Conservation (phyloP, 2,113 vertebrate genomes). For the Zootoca vivipara region DNA sequence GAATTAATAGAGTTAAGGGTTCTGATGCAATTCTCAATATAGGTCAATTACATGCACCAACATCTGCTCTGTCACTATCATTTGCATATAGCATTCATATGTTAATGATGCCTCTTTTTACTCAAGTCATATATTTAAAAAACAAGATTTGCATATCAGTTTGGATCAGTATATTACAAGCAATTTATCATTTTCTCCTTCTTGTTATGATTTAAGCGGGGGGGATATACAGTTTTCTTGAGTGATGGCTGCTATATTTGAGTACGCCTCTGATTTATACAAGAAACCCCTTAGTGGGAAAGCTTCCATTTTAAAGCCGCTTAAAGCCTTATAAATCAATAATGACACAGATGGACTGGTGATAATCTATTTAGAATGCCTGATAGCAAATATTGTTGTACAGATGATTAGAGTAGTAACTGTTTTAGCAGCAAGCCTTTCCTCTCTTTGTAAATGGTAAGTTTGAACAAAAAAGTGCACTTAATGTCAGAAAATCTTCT, state of each 20-base stretch:
- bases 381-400: conserved; percentile 99
- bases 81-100: conserved; percentile 99
- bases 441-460: conserved; percentile 80
- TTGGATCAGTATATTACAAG: conserved; percentile 88
- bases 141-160: conserved; percentile 94
- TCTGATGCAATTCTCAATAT: conserved; percentile 99
- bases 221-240: conserved; percentile 72
- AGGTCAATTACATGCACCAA: conserved; percentile 99
- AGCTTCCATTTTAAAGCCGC: conserved; percentile 96
- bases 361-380: conserved; percentile 99
- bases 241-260: conserved; percentile 88
- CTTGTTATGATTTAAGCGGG: conserved; percentile 78
- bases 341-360: conserved; percentile 99
- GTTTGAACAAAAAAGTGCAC: conserved; percentile 81
- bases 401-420: conserved; percentile 98
- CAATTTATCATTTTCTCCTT: conserved; percentile 94
- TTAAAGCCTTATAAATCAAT: conserved; percentile 99
- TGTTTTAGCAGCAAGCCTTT: conserved; percentile 89
- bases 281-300: conserved; percentile 90
- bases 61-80: conserved; percentile 99
- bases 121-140: conserved; percentile 91
- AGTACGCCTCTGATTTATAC: conserved; percentile 90
- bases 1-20: conserved; percentile 96
- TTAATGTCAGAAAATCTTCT: conserved; percentile 76
- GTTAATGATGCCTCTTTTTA: conserved; percentile 98